Evolutionary conservation across 2,888 invertebrate genomes (phyloP), one percentile per base, ranked within the genome.

Genomic region (Limnephilus lunatus): DNA sequence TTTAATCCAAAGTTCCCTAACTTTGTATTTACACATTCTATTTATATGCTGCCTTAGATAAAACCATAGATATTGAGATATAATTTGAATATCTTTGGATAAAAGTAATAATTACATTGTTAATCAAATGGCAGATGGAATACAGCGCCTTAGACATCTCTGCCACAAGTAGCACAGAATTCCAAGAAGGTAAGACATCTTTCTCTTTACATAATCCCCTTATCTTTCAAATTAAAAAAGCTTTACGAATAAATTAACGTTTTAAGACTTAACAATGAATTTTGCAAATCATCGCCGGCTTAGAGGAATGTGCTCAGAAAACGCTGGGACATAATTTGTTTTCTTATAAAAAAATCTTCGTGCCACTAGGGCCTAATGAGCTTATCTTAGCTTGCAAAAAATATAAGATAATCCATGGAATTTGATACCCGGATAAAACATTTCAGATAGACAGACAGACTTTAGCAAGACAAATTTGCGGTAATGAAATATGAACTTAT

Each of bases 341-440:
- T 68, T 68, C 68, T 68, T 68, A 68, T 68, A 68, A 68, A 68
- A 68, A 68, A 68, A 68, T 68, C 25, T 68, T 35, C 35, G 4
- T 35, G 31, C 35, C 83, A 19, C 32, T 35, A 15, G 35, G 48
- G 25, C 30, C 35, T 86, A 86, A 86, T 48, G 44, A 86, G 86
- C 86, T 86, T 86, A 86, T 86, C 48, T 44, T 48, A 25, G n/a
- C 44, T 30, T 86, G 86, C 68, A 68, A 14, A 86, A 86, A 12
- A 48, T 30, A 86, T 39, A 86, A 39, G 48, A 48, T 48, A 86
- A 86, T 86, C 86, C 86, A 39, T 48, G 44, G 86, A 86, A 48
- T 86, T 86, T 44, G 86, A 86, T 86, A 86, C 44, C 85, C 30
- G 86, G 48, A 86, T 39, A 86, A 86, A n/a, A 30, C 35, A 48